These are phyloP conservation scores for Phoxinus phoxinus DNA, from an alignment of 2,113 vertebrate species.

Conservation along the genomic window DNA sequence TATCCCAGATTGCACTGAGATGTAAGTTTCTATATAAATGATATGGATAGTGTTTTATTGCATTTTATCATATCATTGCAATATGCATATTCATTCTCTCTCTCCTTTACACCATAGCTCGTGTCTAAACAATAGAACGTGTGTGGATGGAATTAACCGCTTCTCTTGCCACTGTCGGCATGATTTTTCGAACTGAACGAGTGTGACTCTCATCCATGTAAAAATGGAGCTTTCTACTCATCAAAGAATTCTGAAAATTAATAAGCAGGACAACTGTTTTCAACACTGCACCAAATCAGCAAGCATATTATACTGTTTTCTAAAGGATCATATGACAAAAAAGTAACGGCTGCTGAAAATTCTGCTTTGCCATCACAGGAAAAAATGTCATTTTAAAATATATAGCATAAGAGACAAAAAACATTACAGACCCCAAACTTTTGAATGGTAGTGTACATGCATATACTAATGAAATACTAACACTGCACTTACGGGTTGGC, in stretches of 20 bases:
- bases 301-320: not conserved
- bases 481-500: slow-evolving; percentile 78
- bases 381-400: not conserved
- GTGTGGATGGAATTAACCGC: slow-evolving; percentile 85
- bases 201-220: slow-evolving; percentile 88
- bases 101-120: slow-evolving; percentile 73
- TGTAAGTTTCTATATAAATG: slow-evolving; percentile 69
- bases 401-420: not conserved
- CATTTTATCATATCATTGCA: not conserved
- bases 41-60: not conserved
- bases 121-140: slow-evolving; percentile 92
- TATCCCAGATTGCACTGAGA: slow-evolving; percentile 88
- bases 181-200: slow-evolving; percentile 90
- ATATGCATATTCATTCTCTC: slow-evolving; percentile 62
- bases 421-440: not conserved
- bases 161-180: slow-evolving; percentile 85
- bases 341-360: not conserved
- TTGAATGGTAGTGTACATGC: not conserved
- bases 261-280: not conserved
- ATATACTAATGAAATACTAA: not conserved
- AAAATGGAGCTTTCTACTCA: slow-evolving; percentile 69
- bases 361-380: not conserved
- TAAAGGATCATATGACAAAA: not conserved
- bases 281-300: not conserved
- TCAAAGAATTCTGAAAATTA: not conserved